Conservation (phyloP, 2,113 vertebrate species). For the Planiliza haematocheilus region DNA sequence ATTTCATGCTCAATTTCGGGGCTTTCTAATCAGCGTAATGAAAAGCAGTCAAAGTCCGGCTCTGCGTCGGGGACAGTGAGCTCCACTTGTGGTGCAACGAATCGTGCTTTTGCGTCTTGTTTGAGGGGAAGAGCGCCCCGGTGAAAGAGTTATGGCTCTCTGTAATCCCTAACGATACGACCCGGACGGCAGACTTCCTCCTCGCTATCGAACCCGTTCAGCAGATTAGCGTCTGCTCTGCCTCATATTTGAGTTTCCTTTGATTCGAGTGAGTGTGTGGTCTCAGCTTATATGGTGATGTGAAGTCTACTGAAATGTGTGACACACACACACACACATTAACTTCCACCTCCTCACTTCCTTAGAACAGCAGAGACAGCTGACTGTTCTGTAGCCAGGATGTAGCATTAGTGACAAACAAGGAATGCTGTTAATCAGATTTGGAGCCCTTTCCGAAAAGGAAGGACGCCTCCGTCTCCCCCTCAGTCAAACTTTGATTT, state of each 20-base stretch:
- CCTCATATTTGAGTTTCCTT: slow-evolving; percentile 54
- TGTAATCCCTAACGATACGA: slow-evolving; percentile 58
- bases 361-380: slow-evolving; percentile 53
- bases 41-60: slow-evolving; percentile 55
- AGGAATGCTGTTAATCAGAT: slow-evolving; percentile 78
- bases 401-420: slow-evolving; percentile 73
- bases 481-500: slow-evolving; percentile 49
- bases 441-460: slow-evolving; percentile 67
- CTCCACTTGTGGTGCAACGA: slow-evolving; percentile 25
- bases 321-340: slow-evolving; percentile 13
- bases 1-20: slow-evolving; percentile 73
- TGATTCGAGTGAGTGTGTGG: slow-evolving; percentile 64
- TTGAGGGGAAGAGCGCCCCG: slow-evolving; percentile 14
- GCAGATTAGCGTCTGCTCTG: slow-evolving; percentile 49
- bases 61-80: slow-evolving; percentile 38
- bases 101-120: slow-evolving; percentile 1
- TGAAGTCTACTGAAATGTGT: slow-evolving; percentile 40
- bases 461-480: slow-evolving; percentile 31
- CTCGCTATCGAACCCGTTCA: slow-evolving; percentile 36
- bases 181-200: slow-evolving; percentile 51
- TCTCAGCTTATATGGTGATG: slow-evolving; percentile 25
- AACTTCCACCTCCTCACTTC: slow-evolving; percentile 9
- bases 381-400: slow-evolving; percentile 77
- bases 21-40: slow-evolving; percentile 76
- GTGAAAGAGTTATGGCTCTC: slow-evolving; percentile 33